These are phyloP conservation scores for Lithobates pipiens DNA, from an alignment of 2,797 vertebrate genomes.

Conservation along the genomic window DNA sequence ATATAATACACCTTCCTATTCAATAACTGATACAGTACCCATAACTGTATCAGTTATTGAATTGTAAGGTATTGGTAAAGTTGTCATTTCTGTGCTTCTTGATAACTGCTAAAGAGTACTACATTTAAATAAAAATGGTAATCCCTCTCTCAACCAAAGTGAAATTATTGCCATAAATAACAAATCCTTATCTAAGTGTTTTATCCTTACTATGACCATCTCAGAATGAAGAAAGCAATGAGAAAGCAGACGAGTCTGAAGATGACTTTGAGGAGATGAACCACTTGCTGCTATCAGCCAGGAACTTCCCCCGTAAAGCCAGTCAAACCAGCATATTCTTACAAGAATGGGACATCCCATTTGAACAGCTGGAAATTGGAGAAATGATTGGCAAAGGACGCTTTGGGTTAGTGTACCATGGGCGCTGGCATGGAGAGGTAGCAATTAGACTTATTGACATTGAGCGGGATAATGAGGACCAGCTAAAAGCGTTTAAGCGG, in stretches of 20 bases:
- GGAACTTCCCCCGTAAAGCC: conserved; percentile 96
- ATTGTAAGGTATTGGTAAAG: too few relatives aligned
- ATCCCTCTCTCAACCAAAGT: too few relatives aligned
- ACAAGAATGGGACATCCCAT: conserved; percentile 99
- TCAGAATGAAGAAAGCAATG: conserved; percentile 90
- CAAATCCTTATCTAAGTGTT: neutral
- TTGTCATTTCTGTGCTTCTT: too few relatives aligned
- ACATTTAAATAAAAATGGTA: too few relatives aligned
- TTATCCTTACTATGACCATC: conserved; percentile 11
- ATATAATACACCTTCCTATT: too few relatives aligned
- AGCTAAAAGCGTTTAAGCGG: conserved; percentile 96
- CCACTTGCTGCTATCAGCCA: conserved; percentile 91
- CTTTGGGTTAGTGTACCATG: conserved; percentile 95
- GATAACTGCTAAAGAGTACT: too few relatives aligned
- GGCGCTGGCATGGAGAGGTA: conserved; percentile 97
- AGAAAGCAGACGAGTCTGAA: conserved; percentile 88
- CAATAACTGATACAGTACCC: too few relatives aligned
- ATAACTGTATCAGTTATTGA: too few relatives aligned
- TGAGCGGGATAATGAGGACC: conserved; percentile 95
- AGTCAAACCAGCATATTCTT: conserved; percentile 99
- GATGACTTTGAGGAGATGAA: conserved; percentile 99
- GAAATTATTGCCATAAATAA: neutral
- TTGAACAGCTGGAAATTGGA: conserved; percentile 95
- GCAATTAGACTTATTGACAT: conserved; percentile 97
- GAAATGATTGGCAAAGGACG: conserved; percentile 97